Base-by-base conservation (phyloP, 1,140 invertebrate genomes). In the Philopotamus ludificatus region DNA sequence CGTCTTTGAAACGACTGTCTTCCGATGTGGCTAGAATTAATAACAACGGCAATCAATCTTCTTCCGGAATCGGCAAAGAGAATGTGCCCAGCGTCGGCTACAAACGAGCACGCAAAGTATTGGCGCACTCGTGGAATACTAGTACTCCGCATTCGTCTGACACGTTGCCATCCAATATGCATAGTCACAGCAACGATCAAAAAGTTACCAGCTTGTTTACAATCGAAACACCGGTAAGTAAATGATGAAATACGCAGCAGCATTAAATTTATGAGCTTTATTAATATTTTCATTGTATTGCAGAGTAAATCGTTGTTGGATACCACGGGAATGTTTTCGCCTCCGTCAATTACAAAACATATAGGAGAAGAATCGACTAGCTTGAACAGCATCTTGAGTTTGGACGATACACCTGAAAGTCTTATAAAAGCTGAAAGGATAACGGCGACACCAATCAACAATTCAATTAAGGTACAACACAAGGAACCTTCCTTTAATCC, bases 271-370 rank as follows among this genome's bases (percentile, higher is more conserved):
- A 44, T 1, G 1, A 39, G 12, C 16, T 53, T n/a, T 26, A n/a
- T 10, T 53, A 53, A 26, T 34, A n/a, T 39, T 18, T 61, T 60
- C 21, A 63, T 65, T 65, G 45, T 73, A 62, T 84, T 84, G 1
- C 82, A 93, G 87, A 94, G 92, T 76, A 94, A 94, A 81, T 91
- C 89, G 49, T 77, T 95, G 73, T 86, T 84, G 10, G 88, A 92
- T 71, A 86, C 87, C 23, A 92, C 90, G 4, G 85, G 90, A 10
- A 76, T 93, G 63, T 94, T 95, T 73, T 94, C 92, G 1, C 91
- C 93, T 1, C 89, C 91, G 9, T 92, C 90, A 2, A 91, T 94
- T 72, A 82, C 86, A 63, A 85, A 86, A 73, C 80, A 87, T 59
- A 74, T 78, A 47, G 66, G 63, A 16, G 79, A 80, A 69, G 79